Conservation (phyloP, 2,888 invertebrate species). For the Parascotia fuliginaria region DNA sequence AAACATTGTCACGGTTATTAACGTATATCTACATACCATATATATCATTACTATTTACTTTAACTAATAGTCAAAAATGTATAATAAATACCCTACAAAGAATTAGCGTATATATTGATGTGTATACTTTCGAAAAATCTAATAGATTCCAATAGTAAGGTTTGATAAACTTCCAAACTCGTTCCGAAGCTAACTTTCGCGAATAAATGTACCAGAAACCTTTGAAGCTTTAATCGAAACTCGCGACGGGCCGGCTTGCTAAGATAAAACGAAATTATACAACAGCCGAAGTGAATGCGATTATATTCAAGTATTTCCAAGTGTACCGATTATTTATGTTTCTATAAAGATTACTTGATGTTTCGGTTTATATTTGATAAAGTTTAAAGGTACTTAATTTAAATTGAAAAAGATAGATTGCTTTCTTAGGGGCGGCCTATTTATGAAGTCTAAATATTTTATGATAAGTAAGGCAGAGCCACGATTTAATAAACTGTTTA, state of each 20-base stretch:
- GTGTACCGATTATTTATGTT: constrained; percentile 34
- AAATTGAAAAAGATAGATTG: background rate
- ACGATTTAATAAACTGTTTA: too few relatives aligned
- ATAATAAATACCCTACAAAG: too few relatives aligned
- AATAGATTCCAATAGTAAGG: constrained; percentile 43
- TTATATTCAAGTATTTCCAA: constrained; percentile 41
- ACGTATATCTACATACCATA: too few relatives aligned
- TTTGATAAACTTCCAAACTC: constrained; percentile 62
- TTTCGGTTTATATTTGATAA: constrained; percentile 11
- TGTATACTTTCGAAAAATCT: background rate
- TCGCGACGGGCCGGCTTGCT: constrained; percentile 47
- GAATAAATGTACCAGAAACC: constrained; percentile 78
- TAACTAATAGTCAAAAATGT: too few relatives aligned
- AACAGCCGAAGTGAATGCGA: constrained; percentile 54
- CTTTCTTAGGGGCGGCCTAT: background rate
- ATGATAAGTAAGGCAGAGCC: too few relatives aligned
- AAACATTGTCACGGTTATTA: too few relatives aligned
- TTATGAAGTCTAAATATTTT: too few relatives aligned
- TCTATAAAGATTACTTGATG: constrained; percentile 12
- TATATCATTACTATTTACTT: too few relatives aligned
- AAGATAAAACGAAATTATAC: constrained; percentile 65
- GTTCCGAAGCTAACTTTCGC: constrained; percentile 63
- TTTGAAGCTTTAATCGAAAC: constrained; percentile 73
- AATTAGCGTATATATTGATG: too few relatives aligned
- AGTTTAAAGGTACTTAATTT: background rate